phyloP scores from a whole-genome alignment of 64 coral and sea anemone genomes.

The Montipora sp. region DNA sequence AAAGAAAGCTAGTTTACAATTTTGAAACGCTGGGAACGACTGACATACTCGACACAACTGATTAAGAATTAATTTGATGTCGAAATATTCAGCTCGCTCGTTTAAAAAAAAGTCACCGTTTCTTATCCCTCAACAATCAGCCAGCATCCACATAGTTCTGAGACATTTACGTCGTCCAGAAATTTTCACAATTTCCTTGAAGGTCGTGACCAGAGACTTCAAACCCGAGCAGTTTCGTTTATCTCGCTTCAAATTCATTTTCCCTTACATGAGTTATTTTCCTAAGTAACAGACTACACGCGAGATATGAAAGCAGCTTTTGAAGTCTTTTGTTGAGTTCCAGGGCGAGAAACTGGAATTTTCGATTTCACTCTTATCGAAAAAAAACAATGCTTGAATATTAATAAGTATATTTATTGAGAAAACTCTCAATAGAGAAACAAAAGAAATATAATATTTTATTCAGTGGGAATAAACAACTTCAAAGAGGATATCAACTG shows the following conservation, averaged over 20 bases:
- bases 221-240: background rate
- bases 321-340: background rate
- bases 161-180: background rate
- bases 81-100: background rate
- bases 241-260: background rate
- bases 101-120: background rate
- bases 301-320: background rate
- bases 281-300: background rate
- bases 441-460: background rate
- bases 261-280: too few relatives aligned
- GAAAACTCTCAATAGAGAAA: background rate
- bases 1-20: background rate
- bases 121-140: background rate
- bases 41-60: slow-evolving; percentile 4
- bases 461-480: background rate
- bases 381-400: background rate
- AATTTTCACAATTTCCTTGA: background rate
- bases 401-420: background rate
- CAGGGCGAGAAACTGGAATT: background rate
- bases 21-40: background rate
- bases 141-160: background rate
- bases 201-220: background rate
- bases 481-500: background rate
- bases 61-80: slow-evolving; percentile 45
- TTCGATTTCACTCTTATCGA: background rate